Evolutionary conservation across 2,888 invertebrate genomes (phyloP), one percentile per base, ranked within the genome.

Genomic region (Crioceris asparagi): DNA sequence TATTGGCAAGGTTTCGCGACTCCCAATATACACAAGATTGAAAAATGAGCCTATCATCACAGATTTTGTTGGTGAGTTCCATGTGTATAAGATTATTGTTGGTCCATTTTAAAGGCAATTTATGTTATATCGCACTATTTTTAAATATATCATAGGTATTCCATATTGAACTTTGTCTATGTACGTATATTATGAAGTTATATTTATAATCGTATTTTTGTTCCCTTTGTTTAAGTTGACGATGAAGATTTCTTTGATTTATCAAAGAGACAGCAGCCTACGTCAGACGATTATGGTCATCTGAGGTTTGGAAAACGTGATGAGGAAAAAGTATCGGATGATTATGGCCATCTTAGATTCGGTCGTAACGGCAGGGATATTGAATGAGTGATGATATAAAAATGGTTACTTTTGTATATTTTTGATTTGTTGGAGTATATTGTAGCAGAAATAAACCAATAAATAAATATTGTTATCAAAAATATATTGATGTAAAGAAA

Each of bases 321-420:
- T 25, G 78, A 79, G 40, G n/a, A n/a, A n/a, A n/a, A n/a, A n/a
- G 68, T 73, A 14, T 81, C 79, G 47, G 81, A 83, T 47, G 83
- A 83, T 55, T 83, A 83, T 49, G 83, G 83, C 2, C 81, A 82
- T 51, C 69, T 82, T 66, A 64, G 83, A 43, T 83, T 81, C 52
- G 83, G 83, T 8, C 68, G 79, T 43, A 74, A 72, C 38, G 69
- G 68, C 23, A 33, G 35, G 10, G 38, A 45, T 3, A 32, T n/a
- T n/a, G n/a, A n/a, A n/a, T n/a, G n/a, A n/a, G n/a, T n/a, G n/a
- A n/a, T n/a, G n/a, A n/a, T n/a, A n/a, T n/a, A n/a, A n/a, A n/a
- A n/a, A n/a, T n/a, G n/a, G n/a, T n/a, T n/a, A n/a, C n/a, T n/a
- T n/a, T n/a, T n/a, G n/a, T n/a, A n/a, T n/a, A n/a, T n/a, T n/a